Percentiles rank a stretch among this genome's conserved stretches.
Evolutionary conservation across 2,797 vertebrate genomes (phyloP).

Genomic region (Xerus rutilus): DNA sequence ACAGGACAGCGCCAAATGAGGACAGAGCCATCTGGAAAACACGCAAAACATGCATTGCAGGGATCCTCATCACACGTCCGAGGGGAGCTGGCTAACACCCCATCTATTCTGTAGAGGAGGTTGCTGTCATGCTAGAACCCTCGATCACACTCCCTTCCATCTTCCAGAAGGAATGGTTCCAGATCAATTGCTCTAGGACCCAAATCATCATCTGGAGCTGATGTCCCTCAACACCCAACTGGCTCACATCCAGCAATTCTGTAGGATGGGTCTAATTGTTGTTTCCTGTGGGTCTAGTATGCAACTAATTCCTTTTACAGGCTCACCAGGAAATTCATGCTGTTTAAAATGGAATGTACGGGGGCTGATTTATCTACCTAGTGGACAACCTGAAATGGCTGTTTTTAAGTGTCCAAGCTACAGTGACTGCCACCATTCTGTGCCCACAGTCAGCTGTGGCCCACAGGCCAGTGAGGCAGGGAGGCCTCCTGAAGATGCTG

Average conservation of each 20-base stretch:
- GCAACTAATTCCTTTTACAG: constrained; percentile 69
- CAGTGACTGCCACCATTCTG: neutral
- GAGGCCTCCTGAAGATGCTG: neutral
- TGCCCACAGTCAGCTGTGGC: neutral
- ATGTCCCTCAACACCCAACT: constrained; percentile 64
- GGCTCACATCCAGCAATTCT: constrained; percentile 63
- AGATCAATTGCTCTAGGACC: constrained; percentile 50
- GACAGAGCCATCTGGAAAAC: neutral
- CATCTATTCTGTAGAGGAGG: neutral
- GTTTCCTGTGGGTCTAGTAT: constrained; percentile 74
- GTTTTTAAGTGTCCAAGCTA: constrained; percentile 31
- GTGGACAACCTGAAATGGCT: constrained; percentile 33
- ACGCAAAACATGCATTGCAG: neutral
- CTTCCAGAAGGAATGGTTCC: constrained; percentile 57
- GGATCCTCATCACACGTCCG: neutral
- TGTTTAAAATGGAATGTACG: neutral
- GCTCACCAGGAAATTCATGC: constrained; percentile 59
- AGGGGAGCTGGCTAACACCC: neutral
- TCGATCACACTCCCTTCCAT: neutral
- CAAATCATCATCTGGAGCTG: constrained; percentile 59
- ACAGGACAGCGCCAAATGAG: neutral
- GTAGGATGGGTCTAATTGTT: constrained; percentile 66
- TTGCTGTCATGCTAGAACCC: neutral
- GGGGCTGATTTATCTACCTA: neutral
- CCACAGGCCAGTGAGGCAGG: neutral